A percentile compares a stretch with the other conserved stretches of the same genome.
phyloP scores from a whole-genome alignment of 2,113 vertebrate genomes.

The Rhipidura dahli region DNA sequence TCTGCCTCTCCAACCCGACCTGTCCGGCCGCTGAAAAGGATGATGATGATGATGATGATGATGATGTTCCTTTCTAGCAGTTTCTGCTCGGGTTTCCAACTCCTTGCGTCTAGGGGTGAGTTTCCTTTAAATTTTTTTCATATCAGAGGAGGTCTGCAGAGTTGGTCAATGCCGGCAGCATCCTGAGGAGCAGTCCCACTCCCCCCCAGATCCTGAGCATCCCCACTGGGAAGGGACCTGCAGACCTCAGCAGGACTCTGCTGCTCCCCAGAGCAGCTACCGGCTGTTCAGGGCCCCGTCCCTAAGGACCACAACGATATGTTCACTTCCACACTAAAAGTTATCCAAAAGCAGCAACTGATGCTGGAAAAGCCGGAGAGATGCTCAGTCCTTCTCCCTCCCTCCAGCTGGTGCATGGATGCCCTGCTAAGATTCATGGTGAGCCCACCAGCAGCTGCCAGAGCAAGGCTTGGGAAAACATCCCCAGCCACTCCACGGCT shows the following conservation, averaged over 20 bases:
- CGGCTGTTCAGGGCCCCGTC: neutral
- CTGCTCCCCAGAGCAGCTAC: neutral
- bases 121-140: neutral
- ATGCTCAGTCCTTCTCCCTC: neutral
- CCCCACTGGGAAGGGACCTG: fast-evolving
- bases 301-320: neutral
- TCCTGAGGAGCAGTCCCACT: neutral
- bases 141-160: fast-evolving
- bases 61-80: neutral
- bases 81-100: neutral
- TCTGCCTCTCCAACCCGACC: neutral
- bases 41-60: too few species aligned
- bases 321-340: neutral
- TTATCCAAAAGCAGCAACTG: neutral
- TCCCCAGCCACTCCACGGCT: neutral
- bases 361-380: neutral
- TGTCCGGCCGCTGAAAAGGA: fast-evolving
- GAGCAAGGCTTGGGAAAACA: neutral
- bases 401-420: neutral
- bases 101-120: fast-evolving
- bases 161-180: neutral
- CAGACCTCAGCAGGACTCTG: neutral
- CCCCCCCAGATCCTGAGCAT: neutral
- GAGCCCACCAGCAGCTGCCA: neutral
- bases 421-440: neutral